phyloP scores from a whole-genome alignment of 2,797 vertebrate genomes.

The Paguma larvata region DNA sequence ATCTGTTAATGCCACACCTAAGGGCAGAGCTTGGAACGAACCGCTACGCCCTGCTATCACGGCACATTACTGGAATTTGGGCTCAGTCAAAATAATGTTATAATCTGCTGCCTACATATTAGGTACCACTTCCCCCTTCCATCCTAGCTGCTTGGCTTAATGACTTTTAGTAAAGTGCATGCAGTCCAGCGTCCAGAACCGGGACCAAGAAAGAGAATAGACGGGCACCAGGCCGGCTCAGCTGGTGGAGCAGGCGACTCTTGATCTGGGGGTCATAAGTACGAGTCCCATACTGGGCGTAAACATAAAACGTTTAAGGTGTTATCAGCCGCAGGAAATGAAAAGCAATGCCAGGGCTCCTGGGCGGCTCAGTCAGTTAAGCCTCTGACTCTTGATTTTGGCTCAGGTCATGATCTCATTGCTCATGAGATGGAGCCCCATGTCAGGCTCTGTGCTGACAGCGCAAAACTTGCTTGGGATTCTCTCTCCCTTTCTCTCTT shows the following conservation, averaged over 20 bases:
- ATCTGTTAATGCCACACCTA: fast-evolving
- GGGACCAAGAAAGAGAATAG: no score
- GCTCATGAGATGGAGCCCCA: no score
- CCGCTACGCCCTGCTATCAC: not conserved
- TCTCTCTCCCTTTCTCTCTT: no score
- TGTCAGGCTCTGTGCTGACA: no score
- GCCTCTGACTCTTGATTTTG: no score
- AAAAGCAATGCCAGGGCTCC: not conserved
- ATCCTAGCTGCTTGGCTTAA: fast-evolving
- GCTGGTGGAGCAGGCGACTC: not conserved
- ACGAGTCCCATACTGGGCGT: not conserved
- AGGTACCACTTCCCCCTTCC: not conserved
- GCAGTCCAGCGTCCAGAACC: fast-evolving
- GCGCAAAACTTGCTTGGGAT: no score
- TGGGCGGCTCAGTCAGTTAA: no score
- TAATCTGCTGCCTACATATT: fast-evolving
- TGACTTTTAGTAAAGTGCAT: not conserved
- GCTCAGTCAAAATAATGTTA: not conserved
- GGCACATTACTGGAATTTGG: not conserved
- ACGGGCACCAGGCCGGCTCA: not conserved
- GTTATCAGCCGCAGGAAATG: not conserved
- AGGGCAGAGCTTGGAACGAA: not conserved
- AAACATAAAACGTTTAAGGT: not conserved
- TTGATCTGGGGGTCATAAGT: not conserved
- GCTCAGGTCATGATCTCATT: no score